These are phyloP conservation scores for Prinia subflava DNA, from an alignment of 2,113 vertebrate genomes.

Conservation along the genomic window DNA sequence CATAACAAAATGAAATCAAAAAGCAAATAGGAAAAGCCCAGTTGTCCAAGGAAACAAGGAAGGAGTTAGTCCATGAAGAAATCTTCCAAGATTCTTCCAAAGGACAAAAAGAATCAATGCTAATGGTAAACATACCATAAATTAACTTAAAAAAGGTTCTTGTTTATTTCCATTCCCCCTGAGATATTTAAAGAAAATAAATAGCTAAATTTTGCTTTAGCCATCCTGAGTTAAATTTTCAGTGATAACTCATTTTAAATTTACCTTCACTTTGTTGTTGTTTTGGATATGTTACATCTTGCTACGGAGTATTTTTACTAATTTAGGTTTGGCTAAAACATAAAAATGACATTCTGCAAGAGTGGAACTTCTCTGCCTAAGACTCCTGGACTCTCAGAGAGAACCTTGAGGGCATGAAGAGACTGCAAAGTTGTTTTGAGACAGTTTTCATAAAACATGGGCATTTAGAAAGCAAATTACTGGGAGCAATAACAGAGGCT, in stretches of 20 bases:
- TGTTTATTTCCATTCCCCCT: not conserved
- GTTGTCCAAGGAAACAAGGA: not conserved
- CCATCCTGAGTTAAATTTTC: not conserved
- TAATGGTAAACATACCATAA: not conserved
- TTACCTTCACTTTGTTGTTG: not conserved
- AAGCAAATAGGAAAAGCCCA: not conserved
- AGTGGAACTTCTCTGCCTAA: not conserved
- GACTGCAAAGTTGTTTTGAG: not conserved
- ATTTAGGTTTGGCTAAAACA: not conserved
- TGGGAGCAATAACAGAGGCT: not conserved
- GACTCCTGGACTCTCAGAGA: not conserved
- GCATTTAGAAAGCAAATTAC: conserved; percentile 24
- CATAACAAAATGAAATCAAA: not conserved
- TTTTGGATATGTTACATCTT: not conserved
- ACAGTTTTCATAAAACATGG: not conserved
- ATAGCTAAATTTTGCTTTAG: not conserved
- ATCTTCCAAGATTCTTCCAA: not conserved
- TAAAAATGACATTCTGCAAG: not conserved
- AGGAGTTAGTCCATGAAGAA: not conserved
- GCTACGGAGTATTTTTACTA: not conserved
- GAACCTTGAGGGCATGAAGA: not conserved
- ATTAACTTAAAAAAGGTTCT: not conserved
- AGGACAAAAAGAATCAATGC: not conserved
- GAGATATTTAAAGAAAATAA: not conserved
- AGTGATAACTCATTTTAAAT: not conserved